Evolutionary conservation across 2,797 vertebrate genomes (phyloP), one percentile per base, ranked within the genome.

Genomic region (Capromys pilorides): DNA sequence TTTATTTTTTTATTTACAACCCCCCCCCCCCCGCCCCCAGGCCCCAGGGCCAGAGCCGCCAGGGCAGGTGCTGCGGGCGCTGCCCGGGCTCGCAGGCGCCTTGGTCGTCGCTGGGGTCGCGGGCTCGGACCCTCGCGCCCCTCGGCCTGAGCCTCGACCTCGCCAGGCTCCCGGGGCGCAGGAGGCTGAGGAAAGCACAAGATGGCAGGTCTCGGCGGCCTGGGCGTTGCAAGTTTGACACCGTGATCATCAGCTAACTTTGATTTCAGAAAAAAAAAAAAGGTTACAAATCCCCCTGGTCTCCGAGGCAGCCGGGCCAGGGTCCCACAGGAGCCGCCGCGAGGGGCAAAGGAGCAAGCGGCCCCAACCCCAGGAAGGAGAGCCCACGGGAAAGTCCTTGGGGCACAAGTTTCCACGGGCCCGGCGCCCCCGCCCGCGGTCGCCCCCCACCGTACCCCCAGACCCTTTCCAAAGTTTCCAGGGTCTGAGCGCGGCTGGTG

Each of bases 161-260:
- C 96, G 98, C 98, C 93, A 96, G 97, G 98, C 97, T 97, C 97
- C 98, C 97, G 98, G 98, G 98, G 98, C 98, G 98, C 98, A 97
- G 98, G 98, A 98, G 99, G 99, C 99, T 98, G 98, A 98, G 98
- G 98, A 98, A 98, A 98, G 98, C 98, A 99, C 99, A 99, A 99
- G 99, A 99, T 99, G 99, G 99, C 99, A 99, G 99, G 99, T 99
- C 99, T 98, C 98, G 96, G 97, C 98, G 98, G 98, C 98, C 98
- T 98, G 97, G 98, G 98, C 98, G 98, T 98, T 98, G 97, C 98
- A 99, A 99, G 98, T 99, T 99, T 98, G 98, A 98, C 98, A 98
- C 98, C 97, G 97, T 96, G 97, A 97, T 97, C 98, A 97, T 94
- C 97, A 93, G 97, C 96, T 97, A 98, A 99, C 98, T 99, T 98